These are phyloP conservation scores for Siderastrea siderea DNA, from an alignment of 92 coral and sea anemone genomes.

Conservation along the genomic window DNA sequence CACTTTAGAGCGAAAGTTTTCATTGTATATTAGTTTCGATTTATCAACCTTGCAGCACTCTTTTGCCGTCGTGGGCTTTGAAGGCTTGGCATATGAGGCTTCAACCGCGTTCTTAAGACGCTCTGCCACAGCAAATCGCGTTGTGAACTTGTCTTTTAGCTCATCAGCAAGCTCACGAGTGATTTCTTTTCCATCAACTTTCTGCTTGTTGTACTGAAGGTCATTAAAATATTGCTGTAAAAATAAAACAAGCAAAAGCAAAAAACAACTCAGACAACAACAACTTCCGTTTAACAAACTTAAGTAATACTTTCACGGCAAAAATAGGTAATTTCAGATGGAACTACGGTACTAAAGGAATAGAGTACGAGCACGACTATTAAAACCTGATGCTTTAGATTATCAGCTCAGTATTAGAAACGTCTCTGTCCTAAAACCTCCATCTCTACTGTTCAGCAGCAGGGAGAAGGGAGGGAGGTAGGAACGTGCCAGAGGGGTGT, in stretches of 20 bases:
- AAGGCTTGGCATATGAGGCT: conserved; percentile 37
- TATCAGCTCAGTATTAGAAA: no score
- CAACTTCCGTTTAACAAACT: no score
- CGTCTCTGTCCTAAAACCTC: no score
- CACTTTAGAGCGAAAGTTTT: conserved; percentile 43
- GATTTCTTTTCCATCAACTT: conserved; percentile 37
- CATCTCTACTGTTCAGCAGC: no score
- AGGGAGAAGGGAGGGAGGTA: no score
- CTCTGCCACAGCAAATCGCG: conserved; percentile 44
- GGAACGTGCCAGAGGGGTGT: no score
- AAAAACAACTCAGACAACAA: no score
- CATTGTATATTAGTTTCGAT: conserved; percentile 36
- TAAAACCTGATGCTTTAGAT: no score
- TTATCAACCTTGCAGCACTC: conserved; percentile 63
- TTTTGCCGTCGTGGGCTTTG: neutral
- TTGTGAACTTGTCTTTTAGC: conserved; percentile 60
- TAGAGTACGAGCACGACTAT: no score
- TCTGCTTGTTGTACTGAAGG: conserved; percentile 33
- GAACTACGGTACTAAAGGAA: no score
- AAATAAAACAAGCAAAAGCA: neutral
- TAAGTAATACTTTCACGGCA: no score
- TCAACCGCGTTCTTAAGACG: conserved; percentile 67
- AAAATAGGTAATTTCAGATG: no score
- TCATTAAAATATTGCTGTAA: conserved; percentile 40
- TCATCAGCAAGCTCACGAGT: conserved; percentile 18